A percentile compares a stretch with the other conserved stretches of the same genome.
Evolutionary conservation across 2,888 invertebrate species (phyloP).

Genomic region (Campopleginae sp.): DNA sequence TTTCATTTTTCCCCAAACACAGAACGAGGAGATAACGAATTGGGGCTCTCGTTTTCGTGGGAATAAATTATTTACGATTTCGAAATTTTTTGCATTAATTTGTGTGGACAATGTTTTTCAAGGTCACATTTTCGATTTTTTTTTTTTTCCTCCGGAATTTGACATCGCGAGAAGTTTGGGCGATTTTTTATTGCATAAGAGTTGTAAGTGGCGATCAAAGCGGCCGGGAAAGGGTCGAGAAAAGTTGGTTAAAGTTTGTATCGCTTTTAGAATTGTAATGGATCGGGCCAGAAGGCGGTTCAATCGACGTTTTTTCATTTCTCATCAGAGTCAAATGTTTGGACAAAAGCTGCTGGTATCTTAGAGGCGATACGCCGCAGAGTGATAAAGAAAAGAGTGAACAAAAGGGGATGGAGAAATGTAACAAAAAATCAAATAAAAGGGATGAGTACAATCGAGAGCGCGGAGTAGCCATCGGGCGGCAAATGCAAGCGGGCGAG

Average conservation of each 20-base stretch:
- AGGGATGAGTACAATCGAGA: constrained; percentile 46
- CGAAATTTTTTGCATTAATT: background rate
- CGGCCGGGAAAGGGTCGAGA: background rate
- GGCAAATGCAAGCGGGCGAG: constrained; percentile 43
- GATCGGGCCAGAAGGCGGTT: background rate
- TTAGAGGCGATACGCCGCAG: constrained; percentile 1
- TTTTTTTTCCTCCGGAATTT: background rate
- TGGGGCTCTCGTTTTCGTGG: background rate
- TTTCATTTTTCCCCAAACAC: background rate
- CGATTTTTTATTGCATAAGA: background rate
- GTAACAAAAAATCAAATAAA: constrained; percentile 39
- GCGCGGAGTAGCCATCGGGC: constrained; percentile 53
- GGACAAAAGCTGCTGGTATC: constrained; percentile 24
- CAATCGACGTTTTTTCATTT: background rate
- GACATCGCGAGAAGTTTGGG: background rate
- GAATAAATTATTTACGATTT: background rate
- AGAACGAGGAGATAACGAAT: background rate
- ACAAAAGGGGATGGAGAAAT: constrained; percentile 10
- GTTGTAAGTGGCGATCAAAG: background rate
- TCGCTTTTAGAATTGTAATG: background rate
- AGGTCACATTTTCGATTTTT: background rate
- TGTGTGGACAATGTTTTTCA: background rate
- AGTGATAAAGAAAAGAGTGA: constrained; percentile 8
- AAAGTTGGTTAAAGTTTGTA: background rate
- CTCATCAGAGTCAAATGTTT: constrained; percentile 28